Base-by-base conservation (phyloP, 2,888 invertebrate genomes). In the Lepas anatifera region DNA sequence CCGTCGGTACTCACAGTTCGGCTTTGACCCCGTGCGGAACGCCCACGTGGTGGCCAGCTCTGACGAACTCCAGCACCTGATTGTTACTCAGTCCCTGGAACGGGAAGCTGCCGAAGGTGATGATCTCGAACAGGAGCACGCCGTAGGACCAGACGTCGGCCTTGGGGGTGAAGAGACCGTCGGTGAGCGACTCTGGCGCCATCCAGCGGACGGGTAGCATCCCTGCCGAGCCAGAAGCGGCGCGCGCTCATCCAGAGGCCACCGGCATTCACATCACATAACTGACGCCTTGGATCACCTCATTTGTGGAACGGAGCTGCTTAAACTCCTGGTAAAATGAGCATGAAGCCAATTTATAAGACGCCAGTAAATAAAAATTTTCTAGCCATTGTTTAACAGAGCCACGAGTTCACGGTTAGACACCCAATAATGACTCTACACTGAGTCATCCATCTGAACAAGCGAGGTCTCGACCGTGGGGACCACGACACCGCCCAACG, bases 61-160 rank as follows among this genome's bases (percentile, higher is more conserved):
- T 91, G 0, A 95, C 90, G 75, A 86, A 85, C 68, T 88, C 87
- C 75, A 94, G 81, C 25, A 94, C 95, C 81, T 94, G 88, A 74
- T 86, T 86, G 80, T 95, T 95, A 75, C 87, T 88, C 77, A 92
- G 82, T 0, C 92, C 93, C 81, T 91, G 92, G 80, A 90, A 95
- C 0, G 95, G 95, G 79, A 92, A 89, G 76, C 90, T 89, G 16
- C 95, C 95, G 80, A 95, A 93, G 0, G 95, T 92, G 71, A 93
- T 87, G 70, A 95, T 90, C 81, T 92, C 83, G 78, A 89, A 95
- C 3, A 95, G 83, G 32, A 94, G 82, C 58, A 95, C 89, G 8
- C 93, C 95, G 78, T 87, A 93, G 46, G 92, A 89, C 94, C 94
- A 95, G 25, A 95, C 87, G 80, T 95, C 95, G 0, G 93, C 91